Base-by-base conservation (phyloP, 1,140 invertebrate species). In the Nixonia krombeini region DNA sequence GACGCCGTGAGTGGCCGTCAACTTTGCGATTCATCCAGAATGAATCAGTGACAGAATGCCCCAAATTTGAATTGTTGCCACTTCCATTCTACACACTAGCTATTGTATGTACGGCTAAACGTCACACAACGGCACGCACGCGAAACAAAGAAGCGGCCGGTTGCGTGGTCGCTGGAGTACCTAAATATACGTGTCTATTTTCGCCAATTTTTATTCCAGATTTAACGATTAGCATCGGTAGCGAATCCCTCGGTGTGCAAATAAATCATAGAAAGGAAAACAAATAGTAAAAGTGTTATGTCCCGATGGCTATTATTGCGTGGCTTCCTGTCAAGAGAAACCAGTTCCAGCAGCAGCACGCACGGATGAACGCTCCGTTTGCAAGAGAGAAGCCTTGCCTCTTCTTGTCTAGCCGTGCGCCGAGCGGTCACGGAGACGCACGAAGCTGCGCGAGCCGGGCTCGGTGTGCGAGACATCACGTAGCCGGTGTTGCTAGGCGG, bases 401-500 rank as follows among this genome's bases (percentile, higher is more conserved):
- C 1, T 29, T 23, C 44, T 47, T 33, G 52, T 46, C 35, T 41
- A 46, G 38, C 16, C 25, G 45, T 25, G 26, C 38, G n/a, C n/a
- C n/a, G 50, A 29, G 7, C 10, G 8, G 2, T 13, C 23, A 23
- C 69, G 73, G 65, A 74, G 40, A 59, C 6, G 21, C 1, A 53
- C 76, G 78, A 73, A 50, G 16, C 2, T 33, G 26, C 13, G 3
- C 46, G 49, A 63, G 17, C 49, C 40, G 12, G 2, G 49, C 45
- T 31, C 51, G 31, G 51, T 61, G 66, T 74, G 73, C 73, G 70
- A 72, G 70, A 76, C 72, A 74, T 78, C 79, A 81, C 79, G 80
- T 81, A 81, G 80, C 70, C 78, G 74, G 78, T 82, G 80, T 82
- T 82, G 80, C 79, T 81, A 82, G 77, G 79, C 76, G 79, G 75